Evolutionary conservation across 1,140 invertebrate genomes (phyloP), one percentile per base, ranked within the genome.

Genomic region (Antheraea pernyi): DNA sequence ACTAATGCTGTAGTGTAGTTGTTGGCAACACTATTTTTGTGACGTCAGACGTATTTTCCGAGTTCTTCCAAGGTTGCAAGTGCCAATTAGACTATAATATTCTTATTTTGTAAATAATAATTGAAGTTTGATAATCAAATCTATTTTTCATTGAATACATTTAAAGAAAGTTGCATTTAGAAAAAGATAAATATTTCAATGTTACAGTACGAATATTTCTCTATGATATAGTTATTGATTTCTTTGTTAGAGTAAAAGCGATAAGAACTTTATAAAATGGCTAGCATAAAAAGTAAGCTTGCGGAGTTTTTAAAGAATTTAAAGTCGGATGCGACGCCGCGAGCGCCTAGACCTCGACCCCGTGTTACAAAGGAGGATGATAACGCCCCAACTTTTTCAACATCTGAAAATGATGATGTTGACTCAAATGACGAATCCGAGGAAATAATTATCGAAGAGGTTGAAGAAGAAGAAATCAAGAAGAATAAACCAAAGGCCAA

Each of bases 261-360:
- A 53, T 53, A 53, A 53, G 46, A 13, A 53, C 9, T 53, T 16
- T 13, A 53, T 13, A 53, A 77, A 75, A 86, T 86, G 84, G 74
- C 75, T 7, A 84, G 66, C 71, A 74, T 76, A 70, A 75, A 68
- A 80, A 85, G 70, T 39, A 81, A 73, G 68, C 75, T 91, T 36
- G 74, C 86, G 22, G 85, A 89, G 65, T 75, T 83, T 64, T 85
- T 91, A 71, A 76, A 80, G 11, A 85, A 84, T 59, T 64, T 91
- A 7, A 89, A 89, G 71, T 83, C 89, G 7, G 89, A 91, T 72
- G 89, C 89, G 7, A 75, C 85, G 19, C 87, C 89, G 7, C 76
- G 77, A 69, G 76, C 86, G 19, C 86, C 89, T 7, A 75, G 89
- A 37, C 73, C 72, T n/a, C 70, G 39, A 75, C 18, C 37, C 39